Conservation (phyloP, 1,140 invertebrate genomes). For the Apis laboriosa region DNA sequence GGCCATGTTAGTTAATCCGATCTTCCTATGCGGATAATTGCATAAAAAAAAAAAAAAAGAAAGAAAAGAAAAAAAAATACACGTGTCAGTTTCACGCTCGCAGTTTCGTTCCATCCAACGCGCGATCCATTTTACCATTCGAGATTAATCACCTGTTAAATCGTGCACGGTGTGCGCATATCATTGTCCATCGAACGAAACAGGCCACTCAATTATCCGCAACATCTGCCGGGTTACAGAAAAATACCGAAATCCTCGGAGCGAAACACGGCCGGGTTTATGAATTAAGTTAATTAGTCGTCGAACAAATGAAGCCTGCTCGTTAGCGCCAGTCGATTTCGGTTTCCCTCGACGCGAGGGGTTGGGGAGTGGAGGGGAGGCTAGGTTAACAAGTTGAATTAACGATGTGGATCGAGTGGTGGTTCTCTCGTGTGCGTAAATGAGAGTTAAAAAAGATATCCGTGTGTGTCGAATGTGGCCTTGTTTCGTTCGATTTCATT, state of each 20-base stretch:
- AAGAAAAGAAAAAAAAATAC: conserved; percentile 9
- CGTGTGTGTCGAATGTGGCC: no score
- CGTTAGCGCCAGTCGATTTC: conserved; percentile 30
- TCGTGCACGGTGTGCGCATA: conserved; percentile 5
- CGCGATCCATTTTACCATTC: conserved; percentile 8
- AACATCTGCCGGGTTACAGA: neutral
- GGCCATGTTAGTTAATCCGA: no score
- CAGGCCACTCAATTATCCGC: conserved; percentile 35
- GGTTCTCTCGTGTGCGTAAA: neutral
- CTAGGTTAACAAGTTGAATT: conserved; percentile 25
- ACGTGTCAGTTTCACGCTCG: conserved; percentile 4
- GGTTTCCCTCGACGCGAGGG: conserved; percentile 8
- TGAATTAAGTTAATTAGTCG: conserved; percentile 58
- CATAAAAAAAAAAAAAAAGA: no score
- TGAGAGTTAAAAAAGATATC: neutral
- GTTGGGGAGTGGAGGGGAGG: neutral
- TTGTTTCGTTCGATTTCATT: neutral
- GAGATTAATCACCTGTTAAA: conserved; percentile 49
- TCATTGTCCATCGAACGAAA: conserved; percentile 25
- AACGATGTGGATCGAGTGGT: neutral
- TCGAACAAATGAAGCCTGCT: conserved; percentile 30
- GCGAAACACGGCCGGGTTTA: conserved; percentile 12
- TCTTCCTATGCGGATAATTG: no score
- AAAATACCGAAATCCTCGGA: conserved; percentile 27
- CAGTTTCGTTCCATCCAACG: neutral